phyloP scores from a whole-genome alignment of 2,113 vertebrate genomes.

The Rafetus swinhoei region DNA sequence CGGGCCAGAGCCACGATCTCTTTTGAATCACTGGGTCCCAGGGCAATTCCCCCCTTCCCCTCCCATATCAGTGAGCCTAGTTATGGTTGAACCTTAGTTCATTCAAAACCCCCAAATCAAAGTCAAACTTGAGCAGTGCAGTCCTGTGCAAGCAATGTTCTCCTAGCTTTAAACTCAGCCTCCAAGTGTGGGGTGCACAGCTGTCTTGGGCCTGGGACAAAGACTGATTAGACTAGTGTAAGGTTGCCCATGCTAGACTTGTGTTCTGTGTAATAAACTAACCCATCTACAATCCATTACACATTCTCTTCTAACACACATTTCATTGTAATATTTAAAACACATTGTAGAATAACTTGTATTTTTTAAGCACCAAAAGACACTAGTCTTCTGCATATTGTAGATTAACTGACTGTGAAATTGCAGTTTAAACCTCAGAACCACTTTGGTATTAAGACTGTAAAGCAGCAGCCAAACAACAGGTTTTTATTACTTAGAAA shows the following conservation, averaged over 20 bases:
- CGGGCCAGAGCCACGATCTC: too few relatives aligned
- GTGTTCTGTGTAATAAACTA: not conserved
- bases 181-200: not conserved
- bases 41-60: too few relatives aligned
- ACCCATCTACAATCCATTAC: not conserved
- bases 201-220: not conserved
- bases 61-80: too few relatives aligned
- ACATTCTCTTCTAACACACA: not conserved
- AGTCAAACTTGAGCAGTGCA: not conserved
- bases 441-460: constrained; percentile 37
- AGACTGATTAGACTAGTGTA: not conserved
- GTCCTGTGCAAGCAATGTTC: not conserved
- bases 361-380: not conserved
- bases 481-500: constrained; percentile 46
- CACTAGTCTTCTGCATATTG: constrained; percentile 6
- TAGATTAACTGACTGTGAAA: constrained; percentile 71
- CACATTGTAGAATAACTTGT: not conserved
- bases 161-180: not conserved
- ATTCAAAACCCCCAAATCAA: not conserved
- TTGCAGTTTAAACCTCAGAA: constrained; percentile 62
- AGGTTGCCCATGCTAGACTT: not conserved
- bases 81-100: not conserved
- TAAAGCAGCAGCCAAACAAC: constrained; percentile 49
- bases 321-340: not conserved
- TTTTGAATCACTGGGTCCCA: too few relatives aligned